Conservation (phyloP, 2,113 vertebrate species). For the Gnathonemus echidnorhynchus region DNA sequence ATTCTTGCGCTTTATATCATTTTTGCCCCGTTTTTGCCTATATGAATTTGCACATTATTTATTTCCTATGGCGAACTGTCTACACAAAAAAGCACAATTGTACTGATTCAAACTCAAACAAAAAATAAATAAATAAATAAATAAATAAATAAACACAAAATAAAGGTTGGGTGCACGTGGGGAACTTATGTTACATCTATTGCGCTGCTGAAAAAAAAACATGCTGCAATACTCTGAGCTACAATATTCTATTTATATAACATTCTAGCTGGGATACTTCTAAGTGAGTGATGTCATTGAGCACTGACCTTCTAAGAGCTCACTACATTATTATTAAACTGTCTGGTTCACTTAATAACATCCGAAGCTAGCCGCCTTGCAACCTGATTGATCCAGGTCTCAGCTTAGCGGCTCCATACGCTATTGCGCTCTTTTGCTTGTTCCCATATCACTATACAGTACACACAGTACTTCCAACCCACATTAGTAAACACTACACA, state of each 20-base stretch:
- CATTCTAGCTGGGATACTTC: not conserved
- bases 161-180: not conserved
- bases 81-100: not conserved
- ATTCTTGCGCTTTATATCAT: not conserved
- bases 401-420: not conserved
- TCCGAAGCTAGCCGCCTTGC: not conserved
- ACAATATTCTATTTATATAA: not conserved
- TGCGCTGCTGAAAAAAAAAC: not conserved
- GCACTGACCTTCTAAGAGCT: not conserved
- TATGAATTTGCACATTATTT: not conserved
- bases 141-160: not conserved
- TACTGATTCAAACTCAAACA: not conserved
- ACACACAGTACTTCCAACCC: not conserved
- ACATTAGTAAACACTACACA: not conserved
- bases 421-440: not conserved
- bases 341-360: constrained; percentile 9
- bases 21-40: not conserved
- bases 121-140: not conserved
- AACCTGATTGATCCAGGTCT: not conserved
- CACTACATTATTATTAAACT: constrained; percentile 6
- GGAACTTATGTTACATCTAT: not conserved
- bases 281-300: not conserved
- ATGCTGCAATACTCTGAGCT: not conserved
- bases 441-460: not conserved
- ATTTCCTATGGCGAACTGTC: not conserved